Base-by-base conservation (phyloP, 1,140 invertebrate genomes). In the Leguminivora glycinivorella region DNA sequence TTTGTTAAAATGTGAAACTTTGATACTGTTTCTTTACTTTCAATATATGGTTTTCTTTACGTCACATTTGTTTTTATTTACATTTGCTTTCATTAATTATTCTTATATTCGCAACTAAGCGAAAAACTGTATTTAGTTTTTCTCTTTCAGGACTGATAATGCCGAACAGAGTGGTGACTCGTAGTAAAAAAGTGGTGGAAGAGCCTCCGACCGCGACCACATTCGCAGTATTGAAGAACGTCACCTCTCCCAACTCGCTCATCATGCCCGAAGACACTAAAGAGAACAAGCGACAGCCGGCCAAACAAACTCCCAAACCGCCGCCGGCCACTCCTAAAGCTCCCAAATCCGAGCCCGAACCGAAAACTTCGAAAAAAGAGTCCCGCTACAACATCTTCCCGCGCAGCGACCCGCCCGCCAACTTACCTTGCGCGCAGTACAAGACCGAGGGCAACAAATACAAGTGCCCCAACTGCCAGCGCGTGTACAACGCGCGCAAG, bases 401-500 rank as follows among this genome's bases (percentile, higher is more conserved):
- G 56, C 78, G 81, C 70, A 63, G 66, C 66, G 72, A 77, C 31
- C 73, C 74, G 56, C 72, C 52, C 22, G 24, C 25, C 17, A 56
- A 74, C 74, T 80, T 88, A 76, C 85, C 87, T 29, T 89, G 87
- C 79, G 86, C 85, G 68, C 84, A 91, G 79, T 90, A 88, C 77
- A 88, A 89, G 81, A 90, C 86, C 31, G 83, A 91, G 14, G 26
- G 14, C 25, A 88, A 89, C 76, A 85, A 88, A 56, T 92, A 89
- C 83, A 83, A 84, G 66, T 92, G 91, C 75, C 86, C 89, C 63
- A 92, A 92, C 79, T 94, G 93, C 80, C 91, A 93, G 78, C 93
- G 93, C 70, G 92, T 89, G 76, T 93, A 93, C 85, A 93, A 92
- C 87, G 92, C 92, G 74, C 92, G 93, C 76, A 92, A 93, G 77